A percentile compares a stretch with the other conserved stretches of the same genome.
These are phyloP conservation scores for Phrynosoma platyrhinos DNA, from an alignment of 2,113 vertebrate genomes.

Conservation along the genomic window DNA sequence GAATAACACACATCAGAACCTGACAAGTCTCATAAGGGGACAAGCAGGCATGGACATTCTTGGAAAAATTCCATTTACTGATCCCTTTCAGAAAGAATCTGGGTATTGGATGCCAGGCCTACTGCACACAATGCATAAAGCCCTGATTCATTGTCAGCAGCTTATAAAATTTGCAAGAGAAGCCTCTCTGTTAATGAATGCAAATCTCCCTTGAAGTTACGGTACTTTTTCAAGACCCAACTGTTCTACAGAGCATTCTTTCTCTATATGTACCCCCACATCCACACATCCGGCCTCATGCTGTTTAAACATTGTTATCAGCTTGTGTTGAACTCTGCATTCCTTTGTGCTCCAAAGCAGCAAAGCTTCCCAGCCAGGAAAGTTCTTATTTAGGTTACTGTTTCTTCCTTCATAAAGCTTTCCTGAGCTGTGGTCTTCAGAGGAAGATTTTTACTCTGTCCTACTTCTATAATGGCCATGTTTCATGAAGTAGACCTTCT, in stretches of 20 bases:
- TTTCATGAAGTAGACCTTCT: too few species aligned
- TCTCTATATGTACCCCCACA: too few species aligned
- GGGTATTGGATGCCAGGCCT: conserved; percentile 26
- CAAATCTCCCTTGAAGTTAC: conserved; percentile 29
- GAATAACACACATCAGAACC: conserved; percentile 6
- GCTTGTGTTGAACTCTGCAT: background rate
- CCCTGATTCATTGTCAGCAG: background rate
- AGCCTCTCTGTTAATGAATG: background rate
- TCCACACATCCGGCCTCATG: background rate
- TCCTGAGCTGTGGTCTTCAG: too few species aligned
- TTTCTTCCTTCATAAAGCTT: too few species aligned
- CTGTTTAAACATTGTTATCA: background rate
- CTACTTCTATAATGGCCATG: too few species aligned
- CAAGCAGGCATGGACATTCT: background rate
- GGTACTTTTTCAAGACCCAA: conserved; percentile 39
- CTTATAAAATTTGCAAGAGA: conserved; percentile 1
- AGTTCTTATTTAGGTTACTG: background rate
- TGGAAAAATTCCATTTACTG: background rate
- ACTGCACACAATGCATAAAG: conserved; percentile 5
- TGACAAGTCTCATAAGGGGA: background rate
- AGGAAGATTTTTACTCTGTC: too few species aligned
- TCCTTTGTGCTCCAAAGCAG: background rate
- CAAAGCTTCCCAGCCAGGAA: background rate
- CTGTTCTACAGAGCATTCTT: conserved; percentile 32
- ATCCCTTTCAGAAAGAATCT: background rate